These are phyloP conservation scores for Epinephelus awoara DNA, from an alignment of 2,797 vertebrate genomes.

Conservation along the genomic window DNA sequence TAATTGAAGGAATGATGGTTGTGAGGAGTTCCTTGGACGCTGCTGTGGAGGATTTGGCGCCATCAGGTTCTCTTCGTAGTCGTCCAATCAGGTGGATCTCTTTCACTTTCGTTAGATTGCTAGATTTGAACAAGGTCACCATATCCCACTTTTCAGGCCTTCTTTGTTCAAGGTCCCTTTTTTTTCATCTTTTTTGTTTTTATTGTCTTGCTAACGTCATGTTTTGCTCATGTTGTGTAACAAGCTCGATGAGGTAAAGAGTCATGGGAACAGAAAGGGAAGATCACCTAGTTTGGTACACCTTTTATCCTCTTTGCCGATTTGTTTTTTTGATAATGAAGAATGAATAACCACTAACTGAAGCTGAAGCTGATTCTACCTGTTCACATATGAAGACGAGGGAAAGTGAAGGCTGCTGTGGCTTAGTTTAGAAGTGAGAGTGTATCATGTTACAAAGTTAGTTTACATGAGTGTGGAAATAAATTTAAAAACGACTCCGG, in stretches of 20 bases:
- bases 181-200: constrained; percentile 36
- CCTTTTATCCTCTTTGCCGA: constrained; percentile 50
- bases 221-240: constrained; percentile 59
- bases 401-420: constrained; percentile 65
- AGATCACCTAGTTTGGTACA: constrained; percentile 55
- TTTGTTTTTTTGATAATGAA: constrained; percentile 64
- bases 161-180: constrained; percentile 59
- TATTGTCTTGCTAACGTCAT: constrained; percentile 68
- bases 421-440: constrained; percentile 70
- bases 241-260: constrained; percentile 47
- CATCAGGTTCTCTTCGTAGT: constrained; percentile 58
- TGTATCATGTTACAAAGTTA: constrained; percentile 71
- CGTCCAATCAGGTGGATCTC: constrained; percentile 76
- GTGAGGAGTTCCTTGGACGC: constrained; percentile 72
- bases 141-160: constrained; percentile 69
- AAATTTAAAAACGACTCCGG: constrained; percentile 70
- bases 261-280: constrained; percentile 58
- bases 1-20: constrained; percentile 85
- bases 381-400: constrained; percentile 63
- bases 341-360: constrained; percentile 90
- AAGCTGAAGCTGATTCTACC: constrained; percentile 77
- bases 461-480: constrained; percentile 77
- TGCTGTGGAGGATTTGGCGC: constrained; percentile 63
- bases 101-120: constrained; percentile 60
- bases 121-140: constrained; percentile 68